Evolutionary conservation across 2,113 vertebrate genomes (phyloP).

Genomic region (Sinocyclocheilus rhinocerous): DNA sequence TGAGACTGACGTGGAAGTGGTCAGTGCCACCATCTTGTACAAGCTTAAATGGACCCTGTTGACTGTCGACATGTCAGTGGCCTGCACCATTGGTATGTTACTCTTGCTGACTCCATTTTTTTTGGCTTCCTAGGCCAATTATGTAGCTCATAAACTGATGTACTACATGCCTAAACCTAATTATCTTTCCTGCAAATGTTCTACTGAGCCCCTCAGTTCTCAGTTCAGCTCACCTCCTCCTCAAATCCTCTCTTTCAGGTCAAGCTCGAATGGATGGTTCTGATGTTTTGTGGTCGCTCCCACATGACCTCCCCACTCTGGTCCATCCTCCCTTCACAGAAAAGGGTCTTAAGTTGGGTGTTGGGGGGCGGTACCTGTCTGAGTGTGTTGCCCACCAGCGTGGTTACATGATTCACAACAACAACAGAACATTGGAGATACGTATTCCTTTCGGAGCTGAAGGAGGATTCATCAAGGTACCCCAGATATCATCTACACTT

Average conservation of each 20-base stretch:
- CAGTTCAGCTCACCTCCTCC: neutral
- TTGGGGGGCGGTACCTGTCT: slow-evolving; percentile 53
- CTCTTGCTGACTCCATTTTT: neutral
- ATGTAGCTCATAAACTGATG: neutral
- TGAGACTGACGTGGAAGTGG: slow-evolving; percentile 47
- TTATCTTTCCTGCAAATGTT: neutral
- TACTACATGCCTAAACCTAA: neutral
- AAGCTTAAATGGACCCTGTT: slow-evolving; percentile 60
- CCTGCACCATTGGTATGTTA: slow-evolving; percentile 54
- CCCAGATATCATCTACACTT: neutral
- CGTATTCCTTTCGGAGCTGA: slow-evolving; percentile 58
- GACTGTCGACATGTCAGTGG: slow-evolving; percentile 55
- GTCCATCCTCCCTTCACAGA: slow-evolving; percentile 40
- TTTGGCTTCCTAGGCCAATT: neutral
- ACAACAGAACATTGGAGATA: slow-evolving; percentile 37
- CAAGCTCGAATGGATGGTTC: slow-evolving; percentile 42
- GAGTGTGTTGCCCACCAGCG: slow-evolving; percentile 42
- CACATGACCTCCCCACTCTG: slow-evolving; percentile 46
- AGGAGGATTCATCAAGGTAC: slow-evolving; percentile 60
- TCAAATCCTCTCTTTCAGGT: slow-evolving; percentile 32
- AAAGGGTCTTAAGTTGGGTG: slow-evolving; percentile 41
- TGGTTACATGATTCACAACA: slow-evolving; percentile 44
- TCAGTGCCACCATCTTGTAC: slow-evolving; percentile 61
- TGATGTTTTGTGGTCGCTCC: slow-evolving; percentile 51
- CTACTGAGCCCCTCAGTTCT: neutral